Conservation (phyloP, 2,888 invertebrate species). For the Halictus ligatus region DNA sequence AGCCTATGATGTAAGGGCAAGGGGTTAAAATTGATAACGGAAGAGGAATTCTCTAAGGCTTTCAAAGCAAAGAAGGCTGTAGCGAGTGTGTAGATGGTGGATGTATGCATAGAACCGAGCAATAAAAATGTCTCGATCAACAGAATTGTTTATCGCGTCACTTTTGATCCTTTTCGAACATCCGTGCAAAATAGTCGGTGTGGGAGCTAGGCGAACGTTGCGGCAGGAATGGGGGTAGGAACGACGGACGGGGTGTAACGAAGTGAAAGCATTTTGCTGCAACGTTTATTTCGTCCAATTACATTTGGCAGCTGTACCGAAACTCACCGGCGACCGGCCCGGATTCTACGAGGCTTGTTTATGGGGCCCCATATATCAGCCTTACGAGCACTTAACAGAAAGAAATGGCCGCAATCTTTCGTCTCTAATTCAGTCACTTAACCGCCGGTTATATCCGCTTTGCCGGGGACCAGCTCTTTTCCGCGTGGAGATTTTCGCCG, state of each 20-base stretch:
- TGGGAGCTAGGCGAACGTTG: background rate
- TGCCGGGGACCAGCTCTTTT: constrained; percentile 12
- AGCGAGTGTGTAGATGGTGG: too few relatives aligned
- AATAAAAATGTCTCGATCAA: background rate
- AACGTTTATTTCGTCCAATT: constrained; percentile 72
- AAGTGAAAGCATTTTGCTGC: constrained; percentile 63
- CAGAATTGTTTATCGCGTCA: background rate
- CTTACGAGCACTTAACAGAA: constrained; percentile 73
- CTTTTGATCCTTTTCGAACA: background rate
- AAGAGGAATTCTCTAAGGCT: background rate
- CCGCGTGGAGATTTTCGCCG: constrained; percentile 32
- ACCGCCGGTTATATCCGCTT: constrained; percentile 57
- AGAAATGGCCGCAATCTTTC: constrained; percentile 71
- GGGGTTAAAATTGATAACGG: background rate
- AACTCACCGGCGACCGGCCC: constrained; percentile 49
- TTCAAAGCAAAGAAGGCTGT: too few relatives aligned
- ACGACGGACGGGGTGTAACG: constrained; percentile 43
- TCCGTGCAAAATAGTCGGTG: background rate
- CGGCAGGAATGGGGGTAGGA: background rate
- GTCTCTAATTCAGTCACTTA: constrained; percentile 70
- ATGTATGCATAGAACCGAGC: background rate
- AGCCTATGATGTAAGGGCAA: background rate
- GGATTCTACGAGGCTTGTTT: constrained; percentile 64
- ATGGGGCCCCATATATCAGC: constrained; percentile 66
- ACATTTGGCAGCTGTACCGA: constrained; percentile 71